Conservation (phyloP, 1,140 invertebrate genomes). For the Trichonephila inaurata region DNA sequence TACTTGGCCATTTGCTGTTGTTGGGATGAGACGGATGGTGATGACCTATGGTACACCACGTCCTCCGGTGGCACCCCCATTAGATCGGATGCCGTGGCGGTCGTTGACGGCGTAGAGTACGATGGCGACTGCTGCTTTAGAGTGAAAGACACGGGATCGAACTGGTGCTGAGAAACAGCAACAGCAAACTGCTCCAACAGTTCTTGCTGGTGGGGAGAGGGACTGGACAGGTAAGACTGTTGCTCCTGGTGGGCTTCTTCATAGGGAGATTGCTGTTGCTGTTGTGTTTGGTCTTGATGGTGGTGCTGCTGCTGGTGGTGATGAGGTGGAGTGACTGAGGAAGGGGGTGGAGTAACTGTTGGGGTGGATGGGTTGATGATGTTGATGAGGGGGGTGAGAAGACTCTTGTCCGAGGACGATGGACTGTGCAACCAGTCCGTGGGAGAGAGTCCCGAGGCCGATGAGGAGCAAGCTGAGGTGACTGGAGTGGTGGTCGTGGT, state of each 20-base stretch:
- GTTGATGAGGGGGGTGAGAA: slow-evolving; percentile 70
- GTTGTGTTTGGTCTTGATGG: slow-evolving; percentile 38
- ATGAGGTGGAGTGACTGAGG: background rate
- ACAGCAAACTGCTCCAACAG: slow-evolving; percentile 71
- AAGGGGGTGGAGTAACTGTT: background rate
- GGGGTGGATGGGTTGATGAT: slow-evolving; percentile 58
- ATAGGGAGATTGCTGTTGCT: background rate
- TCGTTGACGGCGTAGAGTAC: slow-evolving; percentile 55
- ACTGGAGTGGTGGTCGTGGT: slow-evolving; percentile 74
- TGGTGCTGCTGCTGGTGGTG: slow-evolving; percentile 22
- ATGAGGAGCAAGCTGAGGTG: slow-evolving; percentile 60
- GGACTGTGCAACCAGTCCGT: slow-evolving; percentile 73
- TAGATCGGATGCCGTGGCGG: slow-evolving; percentile 48
- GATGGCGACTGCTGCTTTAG: slow-evolving; percentile 68
- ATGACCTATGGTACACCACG: slow-evolving; percentile 58
- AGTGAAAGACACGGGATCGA: slow-evolving; percentile 68
- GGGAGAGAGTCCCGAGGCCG: slow-evolving; percentile 40
- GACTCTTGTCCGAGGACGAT: slow-evolving; percentile 58
- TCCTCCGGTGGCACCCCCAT: slow-evolving; percentile 70
- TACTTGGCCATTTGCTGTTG: slow-evolving; percentile 26
- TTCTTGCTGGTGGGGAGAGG: slow-evolving; percentile 36
- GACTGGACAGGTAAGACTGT: background rate
- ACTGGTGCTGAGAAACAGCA: slow-evolving; percentile 67
- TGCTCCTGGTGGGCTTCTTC: background rate
- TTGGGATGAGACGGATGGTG: slow-evolving; percentile 31